A percentile compares a stretch with the other conserved stretches of the same genome.
Evolutionary conservation across 92 coral and sea anemone genomes (phyloP).

Genomic region (Zoanthus sociatus): DNA sequence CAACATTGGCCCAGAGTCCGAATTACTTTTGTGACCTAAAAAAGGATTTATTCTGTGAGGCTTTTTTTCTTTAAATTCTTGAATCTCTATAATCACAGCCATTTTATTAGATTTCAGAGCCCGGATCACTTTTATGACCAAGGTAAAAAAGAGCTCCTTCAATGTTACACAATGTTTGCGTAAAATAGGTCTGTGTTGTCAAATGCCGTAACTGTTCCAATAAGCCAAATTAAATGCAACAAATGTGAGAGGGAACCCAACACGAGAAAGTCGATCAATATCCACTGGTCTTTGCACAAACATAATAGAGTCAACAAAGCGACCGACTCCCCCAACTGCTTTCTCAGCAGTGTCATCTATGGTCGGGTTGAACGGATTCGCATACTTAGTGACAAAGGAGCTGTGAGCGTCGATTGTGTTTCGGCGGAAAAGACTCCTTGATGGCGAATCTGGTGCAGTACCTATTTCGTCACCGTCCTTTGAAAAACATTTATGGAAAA

Average conservation of each 20-base stretch:
- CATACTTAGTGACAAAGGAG: background rate
- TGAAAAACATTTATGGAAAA: background rate
- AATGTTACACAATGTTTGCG: too few relatives aligned
- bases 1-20: too few relatives aligned
- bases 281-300: constrained; percentile 23
- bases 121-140: too few relatives aligned
- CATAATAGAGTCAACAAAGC: constrained; percentile 16
- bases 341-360: background rate
- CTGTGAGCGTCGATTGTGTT: constrained; percentile 2
- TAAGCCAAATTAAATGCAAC: constrained; percentile 85
- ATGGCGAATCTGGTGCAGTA: constrained; percentile 39
- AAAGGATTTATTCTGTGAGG: too few relatives aligned
- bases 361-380: constrained; percentile 11
- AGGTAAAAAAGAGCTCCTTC: too few relatives aligned
- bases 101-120: too few relatives aligned
- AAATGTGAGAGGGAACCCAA: constrained; percentile 87
- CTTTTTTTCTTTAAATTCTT: too few relatives aligned
- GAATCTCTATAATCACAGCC: too few relatives aligned
- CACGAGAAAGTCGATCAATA: constrained; percentile 85
- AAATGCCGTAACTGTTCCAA: constrained; percentile 78
- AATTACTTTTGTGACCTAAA: too few relatives aligned
- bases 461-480: constrained; percentile 27
- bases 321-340: constrained; percentile 16
- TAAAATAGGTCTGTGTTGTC: background rate
- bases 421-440: constrained; percentile 24